Evolutionary conservation across 2,797 vertebrate genomes (phyloP).

Genomic region (Chelon labrosus): DNA sequence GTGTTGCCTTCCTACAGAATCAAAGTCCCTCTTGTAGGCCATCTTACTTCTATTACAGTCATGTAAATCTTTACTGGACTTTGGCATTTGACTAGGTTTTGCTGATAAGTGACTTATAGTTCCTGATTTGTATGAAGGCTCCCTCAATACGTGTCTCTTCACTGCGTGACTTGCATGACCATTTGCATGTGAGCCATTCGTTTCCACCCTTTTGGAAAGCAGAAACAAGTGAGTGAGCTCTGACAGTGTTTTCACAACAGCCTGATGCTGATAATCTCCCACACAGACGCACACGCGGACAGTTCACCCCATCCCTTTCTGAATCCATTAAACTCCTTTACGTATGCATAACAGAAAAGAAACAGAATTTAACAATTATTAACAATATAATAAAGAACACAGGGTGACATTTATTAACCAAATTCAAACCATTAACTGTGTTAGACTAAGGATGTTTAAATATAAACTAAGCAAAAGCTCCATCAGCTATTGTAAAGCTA

Average conservation of each 20-base stretch:
- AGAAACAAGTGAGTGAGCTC: slow-evolving; percentile 10
- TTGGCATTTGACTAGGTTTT: neutral
- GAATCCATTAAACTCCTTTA: neutral
- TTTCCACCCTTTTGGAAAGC: slow-evolving; percentile 4
- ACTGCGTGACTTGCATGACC: neutral
- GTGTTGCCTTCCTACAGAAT: neutral
- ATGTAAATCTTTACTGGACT: neutral
- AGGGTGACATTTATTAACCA: neutral
- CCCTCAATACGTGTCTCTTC: neutral
- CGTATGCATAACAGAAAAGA: neutral
- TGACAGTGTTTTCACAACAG: slow-evolving; percentile 70
- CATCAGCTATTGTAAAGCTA: no score
- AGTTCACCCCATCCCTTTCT: slow-evolving; percentile 2
- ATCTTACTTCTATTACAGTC: slow-evolving; percentile 29
- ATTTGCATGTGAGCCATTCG: slow-evolving; percentile 51
- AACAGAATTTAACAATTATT: neutral
- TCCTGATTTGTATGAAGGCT: neutral
- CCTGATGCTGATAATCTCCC: slow-evolving; percentile 21
- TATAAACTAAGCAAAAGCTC: neutral
- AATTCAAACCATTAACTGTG: neutral
- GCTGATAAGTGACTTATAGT: neutral
- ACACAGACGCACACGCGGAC: neutral
- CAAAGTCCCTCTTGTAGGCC: slow-evolving; percentile 27
- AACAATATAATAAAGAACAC: neutral
- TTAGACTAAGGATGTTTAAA: neutral